Evolutionary conservation across 2,888 invertebrate genomes (phyloP).

Genomic region (Glomeris marginata): DNA sequence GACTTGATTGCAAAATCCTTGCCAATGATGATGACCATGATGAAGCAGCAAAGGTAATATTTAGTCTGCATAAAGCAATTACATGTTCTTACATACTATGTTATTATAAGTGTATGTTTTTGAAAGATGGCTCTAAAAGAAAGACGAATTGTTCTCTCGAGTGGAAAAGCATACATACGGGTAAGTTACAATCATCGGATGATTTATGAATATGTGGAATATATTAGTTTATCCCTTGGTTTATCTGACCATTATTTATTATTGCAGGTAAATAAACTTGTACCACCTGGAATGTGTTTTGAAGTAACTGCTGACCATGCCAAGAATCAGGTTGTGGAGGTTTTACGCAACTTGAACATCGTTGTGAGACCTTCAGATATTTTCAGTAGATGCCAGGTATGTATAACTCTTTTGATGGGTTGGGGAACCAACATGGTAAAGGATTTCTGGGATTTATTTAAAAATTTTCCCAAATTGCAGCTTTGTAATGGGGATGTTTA

Average conservation of each 20-base stretch:
- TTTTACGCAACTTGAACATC: neutral
- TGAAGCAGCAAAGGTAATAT: constrained; percentile 33
- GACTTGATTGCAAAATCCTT: constrained; percentile 41
- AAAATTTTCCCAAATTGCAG: neutral
- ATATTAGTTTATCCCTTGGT: neutral
- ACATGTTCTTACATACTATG: neutral
- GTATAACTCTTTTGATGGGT: too few relatives aligned
- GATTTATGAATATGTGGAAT: too few relatives aligned
- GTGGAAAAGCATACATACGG: neutral
- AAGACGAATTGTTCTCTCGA: neutral
- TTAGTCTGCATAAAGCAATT: neutral
- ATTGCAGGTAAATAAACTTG: neutral
- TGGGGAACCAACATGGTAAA: neutral
- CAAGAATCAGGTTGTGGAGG: neutral
- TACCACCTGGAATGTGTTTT: neutral
- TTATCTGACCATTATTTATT: too few relatives aligned
- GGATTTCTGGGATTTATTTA: too few relatives aligned
- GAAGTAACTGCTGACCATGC: neutral
- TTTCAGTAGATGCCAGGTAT: neutral
- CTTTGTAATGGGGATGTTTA: neutral
- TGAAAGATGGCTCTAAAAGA: neutral
- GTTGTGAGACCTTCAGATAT: neutral
- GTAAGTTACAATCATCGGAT: too few relatives aligned
- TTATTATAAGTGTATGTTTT: neutral
- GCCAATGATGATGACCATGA: constrained; percentile 37